phyloP scores from a whole-genome alignment of 2,113 vertebrate species.

The Strigops habroptila region DNA sequence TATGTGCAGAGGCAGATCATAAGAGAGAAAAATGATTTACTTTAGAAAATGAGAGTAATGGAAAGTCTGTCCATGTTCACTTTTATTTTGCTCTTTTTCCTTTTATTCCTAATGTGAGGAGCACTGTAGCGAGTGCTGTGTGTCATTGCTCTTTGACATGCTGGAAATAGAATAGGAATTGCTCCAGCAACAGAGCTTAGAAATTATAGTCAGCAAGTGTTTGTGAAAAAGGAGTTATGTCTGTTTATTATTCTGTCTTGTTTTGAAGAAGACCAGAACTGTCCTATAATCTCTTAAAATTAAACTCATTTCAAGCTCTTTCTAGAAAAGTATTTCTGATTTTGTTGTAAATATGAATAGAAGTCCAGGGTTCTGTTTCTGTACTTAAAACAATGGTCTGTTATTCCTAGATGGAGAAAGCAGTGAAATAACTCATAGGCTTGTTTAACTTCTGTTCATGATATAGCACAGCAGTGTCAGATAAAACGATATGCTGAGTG shows the following conservation, averaged over 20 bases:
- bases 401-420: not conserved
- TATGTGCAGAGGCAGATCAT: slow-evolving; percentile 8
- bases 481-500: fast-evolving
- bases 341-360: slow-evolving; percentile 6
- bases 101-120: slow-evolving; percentile 22
- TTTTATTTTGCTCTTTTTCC: slow-evolving; percentile 32
- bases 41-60: slow-evolving; percentile 44
- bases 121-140: not conserved
- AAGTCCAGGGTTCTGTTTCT: not conserved
- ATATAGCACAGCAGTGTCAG: not conserved
- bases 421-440: not conserved
- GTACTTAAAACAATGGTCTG: not conserved
- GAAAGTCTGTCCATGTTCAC: slow-evolving; percentile 11
- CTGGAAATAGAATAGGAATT: slow-evolving; percentile 56
- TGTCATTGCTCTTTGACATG: slow-evolving; percentile 43
- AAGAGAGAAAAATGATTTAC: slow-evolving; percentile 38
- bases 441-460: not conserved
- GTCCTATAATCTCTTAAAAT: slow-evolving; percentile 22
- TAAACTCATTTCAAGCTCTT: not conserved
- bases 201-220: not conserved
- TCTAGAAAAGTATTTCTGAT: slow-evolving; percentile 24
- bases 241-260: slow-evolving; percentile 57
- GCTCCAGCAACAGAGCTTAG: slow-evolving; percentile 19
- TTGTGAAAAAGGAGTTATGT: slow-evolving; percentile 39
- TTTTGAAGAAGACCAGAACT: slow-evolving; percentile 48